Evolutionary conservation across 2,888 invertebrate species (phyloP).

Genomic region (Tachina lurida): DNA sequence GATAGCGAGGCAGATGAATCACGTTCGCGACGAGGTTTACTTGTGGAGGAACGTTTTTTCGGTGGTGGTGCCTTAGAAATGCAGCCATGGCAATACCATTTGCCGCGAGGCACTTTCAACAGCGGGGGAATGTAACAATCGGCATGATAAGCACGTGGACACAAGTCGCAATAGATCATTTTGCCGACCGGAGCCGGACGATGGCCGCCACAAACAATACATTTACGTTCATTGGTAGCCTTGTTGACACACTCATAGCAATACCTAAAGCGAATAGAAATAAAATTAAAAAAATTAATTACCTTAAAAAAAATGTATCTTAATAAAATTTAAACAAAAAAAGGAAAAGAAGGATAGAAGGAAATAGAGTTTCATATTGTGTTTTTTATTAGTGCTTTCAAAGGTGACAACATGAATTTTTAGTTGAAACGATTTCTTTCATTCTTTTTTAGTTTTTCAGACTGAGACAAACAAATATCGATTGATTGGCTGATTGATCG

Average conservation of each 20-base stretch:
- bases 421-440: neutral
- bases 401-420: slow-evolving; percentile 65
- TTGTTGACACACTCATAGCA: slow-evolving; percentile 98
- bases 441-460: slow-evolving; percentile 22
- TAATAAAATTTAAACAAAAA: neutral
- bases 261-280: slow-evolving; percentile 86
- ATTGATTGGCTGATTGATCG: slow-evolving; percentile 22
- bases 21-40: slow-evolving; percentile 84
- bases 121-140: slow-evolving; percentile 96
- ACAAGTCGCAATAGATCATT: slow-evolving; percentile 93
- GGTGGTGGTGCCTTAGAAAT: slow-evolving; percentile 91
- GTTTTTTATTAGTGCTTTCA: slow-evolving; percentile 61
- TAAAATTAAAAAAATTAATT: slow-evolving; percentile 5
- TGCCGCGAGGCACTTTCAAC: slow-evolving; percentile 91
- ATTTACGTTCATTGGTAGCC: slow-evolving; percentile 95
- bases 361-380: slow-evolving; percentile 13
- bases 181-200: slow-evolving; percentile 84
- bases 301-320: neutral
- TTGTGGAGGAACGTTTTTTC: slow-evolving; percentile 86
- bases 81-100: slow-evolving; percentile 95
- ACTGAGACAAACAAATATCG: slow-evolving; percentile 45
- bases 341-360: neutral
- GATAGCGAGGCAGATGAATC: slow-evolving; percentile 80
- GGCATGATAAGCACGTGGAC: slow-evolving; percentile 95
- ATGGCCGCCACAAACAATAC: slow-evolving; percentile 95